phyloP scores from a whole-genome alignment of 2,797 vertebrate species.

The Urosaurus nigricauda region DNA sequence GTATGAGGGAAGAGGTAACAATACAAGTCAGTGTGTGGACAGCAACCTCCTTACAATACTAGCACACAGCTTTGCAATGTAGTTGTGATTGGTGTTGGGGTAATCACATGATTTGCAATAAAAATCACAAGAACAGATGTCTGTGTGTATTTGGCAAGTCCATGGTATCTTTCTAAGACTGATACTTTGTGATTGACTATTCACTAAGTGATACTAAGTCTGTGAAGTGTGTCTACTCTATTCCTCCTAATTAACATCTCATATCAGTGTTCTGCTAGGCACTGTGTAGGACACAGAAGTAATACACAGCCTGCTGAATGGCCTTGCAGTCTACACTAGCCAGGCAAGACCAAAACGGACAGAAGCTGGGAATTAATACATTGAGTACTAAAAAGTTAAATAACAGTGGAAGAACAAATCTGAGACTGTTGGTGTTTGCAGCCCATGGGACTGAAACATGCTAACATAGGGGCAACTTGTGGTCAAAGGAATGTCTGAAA shows the following conservation, averaged over 20 bases:
- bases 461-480: neutral
- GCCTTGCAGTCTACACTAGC: neutral
- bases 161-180: constrained; percentile 1
- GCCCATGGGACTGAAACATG: neutral
- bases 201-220: neutral
- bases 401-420: neutral
- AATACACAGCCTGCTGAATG: neutral
- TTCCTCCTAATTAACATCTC: neutral
- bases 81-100: constrained; percentile 8
- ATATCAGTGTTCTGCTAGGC: neutral
- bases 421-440: neutral
- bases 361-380: neutral
- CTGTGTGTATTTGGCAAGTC: constrained; percentile 1
- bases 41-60: constrained; percentile 9
- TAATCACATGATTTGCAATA: constrained; percentile 12
- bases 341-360: neutral
- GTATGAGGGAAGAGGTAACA: neutral
- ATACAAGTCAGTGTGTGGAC: neutral
- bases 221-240: neutral
- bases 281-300: neutral
- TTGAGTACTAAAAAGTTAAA: neutral
- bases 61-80: neutral
- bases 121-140: constrained; percentile 25
- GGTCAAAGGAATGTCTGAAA: neutral
- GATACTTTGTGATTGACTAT: neutral